Evolutionary conservation across 2,797 vertebrate genomes (phyloP).

Genomic region (Spheniscus humboldti): DNA sequence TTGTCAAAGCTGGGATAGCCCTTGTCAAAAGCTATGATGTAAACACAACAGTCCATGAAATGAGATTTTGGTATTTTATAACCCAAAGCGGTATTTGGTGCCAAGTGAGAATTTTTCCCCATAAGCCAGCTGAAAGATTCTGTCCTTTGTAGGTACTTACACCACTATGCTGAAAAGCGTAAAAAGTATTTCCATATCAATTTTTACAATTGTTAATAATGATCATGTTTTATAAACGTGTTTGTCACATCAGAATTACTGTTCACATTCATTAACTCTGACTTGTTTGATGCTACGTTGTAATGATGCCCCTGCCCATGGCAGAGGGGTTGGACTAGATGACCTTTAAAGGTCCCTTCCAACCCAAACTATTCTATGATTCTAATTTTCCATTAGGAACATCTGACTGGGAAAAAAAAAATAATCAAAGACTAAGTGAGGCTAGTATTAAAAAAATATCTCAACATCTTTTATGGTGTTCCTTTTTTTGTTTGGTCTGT

Average conservation of each 20-base stretch:
- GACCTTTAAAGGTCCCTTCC: no score
- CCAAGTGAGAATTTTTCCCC: neutral
- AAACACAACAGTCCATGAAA: neutral
- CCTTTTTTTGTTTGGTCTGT: neutral
- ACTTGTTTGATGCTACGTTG: neutral
- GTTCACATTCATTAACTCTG: neutral
- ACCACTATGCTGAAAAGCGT: neutral
- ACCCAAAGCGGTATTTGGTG: neutral
- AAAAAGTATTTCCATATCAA: neutral
- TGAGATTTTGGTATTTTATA: neutral
- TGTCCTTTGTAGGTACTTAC: neutral
- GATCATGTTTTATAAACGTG: neutral
- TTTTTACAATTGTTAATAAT: neutral
- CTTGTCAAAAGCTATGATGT: neutral
- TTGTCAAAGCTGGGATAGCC: neutral
- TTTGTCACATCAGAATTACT: neutral
- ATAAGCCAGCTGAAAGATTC: neutral
- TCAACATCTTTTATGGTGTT: neutral
- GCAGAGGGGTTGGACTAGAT: no score
- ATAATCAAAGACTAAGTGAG: neutral
- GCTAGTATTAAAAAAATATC: neutral
- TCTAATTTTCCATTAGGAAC: neutral
- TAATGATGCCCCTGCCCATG: neutral
- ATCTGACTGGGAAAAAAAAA: neutral
- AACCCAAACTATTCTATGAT: no score